These are phyloP conservation scores for Ctenochaetus hawaiiensis DNA, from an alignment of 2,797 vertebrate species.

Conservation along the genomic window DNA sequence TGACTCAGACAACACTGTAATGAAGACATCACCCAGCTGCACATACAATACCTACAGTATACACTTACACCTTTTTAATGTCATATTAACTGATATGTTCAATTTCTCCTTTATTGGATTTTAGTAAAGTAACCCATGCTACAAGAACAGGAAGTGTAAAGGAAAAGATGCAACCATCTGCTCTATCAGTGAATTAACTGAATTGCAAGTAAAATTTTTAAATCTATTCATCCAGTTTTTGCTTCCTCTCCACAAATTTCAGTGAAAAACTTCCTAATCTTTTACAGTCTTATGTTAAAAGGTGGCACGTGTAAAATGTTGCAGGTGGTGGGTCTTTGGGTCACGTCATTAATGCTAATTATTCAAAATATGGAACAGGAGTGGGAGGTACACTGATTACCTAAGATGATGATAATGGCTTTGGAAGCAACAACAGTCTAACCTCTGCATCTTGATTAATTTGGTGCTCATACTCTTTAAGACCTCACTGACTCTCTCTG, in stretches of 20 bases:
- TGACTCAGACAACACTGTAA: slow-evolving; percentile 17
- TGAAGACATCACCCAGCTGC: slow-evolving; percentile 35
- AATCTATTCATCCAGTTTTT: background rate
- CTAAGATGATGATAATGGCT: slow-evolving; percentile 39
- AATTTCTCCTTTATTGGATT: slow-evolving; percentile 6
- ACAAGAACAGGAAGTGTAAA: too few species aligned
- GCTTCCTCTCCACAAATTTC: background rate
- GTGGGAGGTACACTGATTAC: slow-evolving; percentile 42
- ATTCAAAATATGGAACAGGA: slow-evolving; percentile 33
- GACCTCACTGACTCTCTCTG: slow-evolving; percentile 27
- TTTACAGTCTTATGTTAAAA: background rate
- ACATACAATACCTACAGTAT: background rate
- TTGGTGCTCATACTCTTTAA: slow-evolving; percentile 11
- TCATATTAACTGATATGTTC: slow-evolving; percentile 9
- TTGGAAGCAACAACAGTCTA: slow-evolving; percentile 5
- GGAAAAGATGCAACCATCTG: too few species aligned
- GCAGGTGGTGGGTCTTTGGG: slow-evolving; percentile 28
- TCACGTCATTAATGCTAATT: slow-evolving; percentile 51
- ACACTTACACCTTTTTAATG: slow-evolving; percentile 15
- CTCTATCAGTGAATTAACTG: too few species aligned
- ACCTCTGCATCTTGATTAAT: slow-evolving; percentile 46
- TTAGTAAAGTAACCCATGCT: slow-evolving; percentile 9
- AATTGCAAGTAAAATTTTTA: background rate
- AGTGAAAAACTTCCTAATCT: too few species aligned
- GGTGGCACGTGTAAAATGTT: slow-evolving; percentile 9